These are phyloP conservation scores for Cyprinodon variegatus DNA, from an alignment of 2,113 vertebrate genomes.

Conservation along the genomic window DNA sequence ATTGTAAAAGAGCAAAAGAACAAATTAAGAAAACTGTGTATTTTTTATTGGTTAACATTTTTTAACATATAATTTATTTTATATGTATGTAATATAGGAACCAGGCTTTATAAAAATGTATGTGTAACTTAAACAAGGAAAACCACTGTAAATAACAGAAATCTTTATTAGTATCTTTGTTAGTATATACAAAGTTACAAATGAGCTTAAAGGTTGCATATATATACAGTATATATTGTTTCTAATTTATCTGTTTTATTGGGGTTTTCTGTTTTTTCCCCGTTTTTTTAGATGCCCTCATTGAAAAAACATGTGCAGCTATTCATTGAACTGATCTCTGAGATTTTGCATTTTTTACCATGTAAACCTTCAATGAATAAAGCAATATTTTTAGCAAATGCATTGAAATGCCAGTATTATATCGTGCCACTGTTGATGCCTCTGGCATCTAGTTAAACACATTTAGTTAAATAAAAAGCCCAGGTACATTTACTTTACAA, in stretches of 20 bases:
- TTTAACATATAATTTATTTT: slow-evolving; percentile 19
- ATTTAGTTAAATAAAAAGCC: neutral
- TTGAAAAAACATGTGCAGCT: slow-evolving; percentile 24
- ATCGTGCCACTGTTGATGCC: too few relatives aligned
- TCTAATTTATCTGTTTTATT: neutral
- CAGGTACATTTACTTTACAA: neutral
- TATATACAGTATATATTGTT: neutral
- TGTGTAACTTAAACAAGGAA: slow-evolving; percentile 13
- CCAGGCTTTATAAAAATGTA: slow-evolving; percentile 2
- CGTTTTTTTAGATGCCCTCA: slow-evolving; percentile 13
- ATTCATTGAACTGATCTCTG: neutral
- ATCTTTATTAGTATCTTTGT: neutral
- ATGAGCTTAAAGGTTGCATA: neutral
- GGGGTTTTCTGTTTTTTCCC: too few relatives aligned
- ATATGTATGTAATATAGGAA: slow-evolving; percentile 14
- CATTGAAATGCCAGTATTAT: neutral
- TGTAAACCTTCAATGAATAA: slow-evolving; percentile 6
- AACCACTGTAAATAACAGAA: slow-evolving; percentile 41
- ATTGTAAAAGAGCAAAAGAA: neutral
- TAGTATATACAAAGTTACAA: slow-evolving; percentile 14
- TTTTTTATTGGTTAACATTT: slow-evolving; percentile 5
- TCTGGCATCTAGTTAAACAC: neutral
- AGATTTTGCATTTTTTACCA: slow-evolving; percentile 9
- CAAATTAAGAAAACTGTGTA: neutral
- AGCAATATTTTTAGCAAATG: slow-evolving; percentile 4